These are phyloP conservation scores for Kradibia gibbosae DNA, from an alignment of 1,140 invertebrate species.

Conservation along the genomic window DNA sequence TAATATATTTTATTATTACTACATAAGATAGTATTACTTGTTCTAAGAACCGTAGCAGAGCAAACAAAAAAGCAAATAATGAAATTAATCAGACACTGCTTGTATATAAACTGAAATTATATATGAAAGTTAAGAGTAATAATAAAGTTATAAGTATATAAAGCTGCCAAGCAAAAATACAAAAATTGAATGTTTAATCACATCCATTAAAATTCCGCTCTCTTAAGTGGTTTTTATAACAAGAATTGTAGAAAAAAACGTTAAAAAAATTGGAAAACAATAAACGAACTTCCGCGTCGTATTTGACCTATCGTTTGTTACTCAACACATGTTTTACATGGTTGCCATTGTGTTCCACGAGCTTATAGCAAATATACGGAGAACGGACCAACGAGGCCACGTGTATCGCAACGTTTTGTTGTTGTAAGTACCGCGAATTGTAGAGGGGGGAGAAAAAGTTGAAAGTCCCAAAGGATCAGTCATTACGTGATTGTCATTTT, in stretches of 20 bases:
- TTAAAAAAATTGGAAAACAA: neutral
- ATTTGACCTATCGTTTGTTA: neutral
- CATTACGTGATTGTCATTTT: conserved; percentile 23
- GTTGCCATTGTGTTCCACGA: neutral
- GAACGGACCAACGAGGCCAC: neutral
- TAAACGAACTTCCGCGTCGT: neutral
- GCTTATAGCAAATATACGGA: neutral
- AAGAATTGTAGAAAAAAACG: neutral
- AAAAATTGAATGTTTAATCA: too few species aligned
- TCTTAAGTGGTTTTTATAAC: too few species aligned
- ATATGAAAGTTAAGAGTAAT: too few species aligned
- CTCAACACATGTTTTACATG: neutral
- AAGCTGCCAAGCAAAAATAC: too few species aligned
- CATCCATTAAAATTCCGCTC: too few species aligned
- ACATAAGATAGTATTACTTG: too few species aligned
- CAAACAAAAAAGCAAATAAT: too few species aligned
- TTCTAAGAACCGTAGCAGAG: too few species aligned
- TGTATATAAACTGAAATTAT: too few species aligned
- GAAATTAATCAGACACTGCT: too few species aligned
- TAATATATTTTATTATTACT: too few species aligned
- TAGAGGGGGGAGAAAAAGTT: neutral
- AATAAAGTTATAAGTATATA: too few species aligned
- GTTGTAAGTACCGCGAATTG: neutral
- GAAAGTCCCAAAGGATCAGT: conserved; percentile 14
- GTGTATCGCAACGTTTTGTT: neutral